Percentiles rank a stretch among this genome's conserved stretches.
phyloP scores from a whole-genome alignment of 1,140 invertebrate genomes.

The Brachionus sp. region DNA sequence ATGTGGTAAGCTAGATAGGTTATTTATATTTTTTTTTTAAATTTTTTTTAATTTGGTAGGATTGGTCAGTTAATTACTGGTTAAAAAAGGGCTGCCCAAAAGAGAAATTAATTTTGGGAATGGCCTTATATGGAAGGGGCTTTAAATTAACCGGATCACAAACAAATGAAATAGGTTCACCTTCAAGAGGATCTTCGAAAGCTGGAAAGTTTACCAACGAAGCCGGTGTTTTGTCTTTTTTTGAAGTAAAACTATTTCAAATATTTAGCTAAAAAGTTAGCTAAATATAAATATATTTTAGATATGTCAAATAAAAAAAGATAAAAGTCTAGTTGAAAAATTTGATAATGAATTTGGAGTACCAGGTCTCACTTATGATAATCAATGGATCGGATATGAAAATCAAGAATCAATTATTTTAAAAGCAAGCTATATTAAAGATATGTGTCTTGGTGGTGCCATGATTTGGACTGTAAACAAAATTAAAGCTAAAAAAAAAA shows the following conservation, averaged over 20 bases:
- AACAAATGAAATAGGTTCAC: background rate
- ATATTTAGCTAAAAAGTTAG: background rate
- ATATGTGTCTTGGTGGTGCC: conserved; percentile 28
- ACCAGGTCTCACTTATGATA: conserved; percentile 71
- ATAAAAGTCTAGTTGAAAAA: conserved; percentile 56
- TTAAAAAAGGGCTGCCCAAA: conserved; percentile 69
- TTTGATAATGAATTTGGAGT: conserved; percentile 67
- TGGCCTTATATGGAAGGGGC: conserved; percentile 81
- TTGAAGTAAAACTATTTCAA: conserved; percentile 65
- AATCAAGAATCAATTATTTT: conserved; percentile 62
- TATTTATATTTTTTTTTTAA: conserved; percentile 71
- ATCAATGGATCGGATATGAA: conserved; percentile 91
- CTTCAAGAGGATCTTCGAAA: background rate
- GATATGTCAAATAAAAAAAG: background rate
- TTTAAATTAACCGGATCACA: conserved; percentile 65
- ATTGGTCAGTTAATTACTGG: conserved; percentile 62
- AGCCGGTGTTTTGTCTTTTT: conserved; percentile 83
- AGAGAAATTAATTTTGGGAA: conserved; percentile 73
- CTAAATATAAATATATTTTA: conserved; percentile 56
- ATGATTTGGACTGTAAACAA: conserved; percentile 49
- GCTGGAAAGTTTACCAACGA: conserved; percentile 70
- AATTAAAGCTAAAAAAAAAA: background rate
- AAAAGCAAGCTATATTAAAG: conserved; percentile 47
- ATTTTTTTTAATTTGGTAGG: conserved; percentile 66
- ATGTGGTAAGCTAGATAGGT: conserved; percentile 49